Percentiles rank a stretch among this genome's conserved stretches.
Evolutionary conservation across 2,113 vertebrate species (phyloP).

Genomic region (Cebus imitator): DNA sequence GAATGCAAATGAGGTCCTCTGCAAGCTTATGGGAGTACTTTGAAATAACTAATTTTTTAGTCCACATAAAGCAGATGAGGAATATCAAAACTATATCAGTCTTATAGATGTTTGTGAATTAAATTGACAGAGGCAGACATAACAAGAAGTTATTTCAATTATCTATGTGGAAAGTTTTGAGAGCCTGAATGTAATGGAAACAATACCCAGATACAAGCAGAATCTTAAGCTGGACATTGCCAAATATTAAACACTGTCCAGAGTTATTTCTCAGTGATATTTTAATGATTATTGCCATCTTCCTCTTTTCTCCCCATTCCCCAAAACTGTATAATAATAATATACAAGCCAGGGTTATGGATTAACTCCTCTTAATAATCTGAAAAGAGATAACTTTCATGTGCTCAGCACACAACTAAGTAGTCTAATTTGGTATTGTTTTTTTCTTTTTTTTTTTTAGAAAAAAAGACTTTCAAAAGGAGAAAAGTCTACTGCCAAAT

Average conservation of each 20-base stretch:
- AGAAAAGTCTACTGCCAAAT: conserved; percentile 96
- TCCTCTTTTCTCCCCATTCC: neutral
- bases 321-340: neutral
- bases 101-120: neutral
- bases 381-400: neutral
- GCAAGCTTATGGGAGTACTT: neutral
- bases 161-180: neutral
- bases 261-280: neutral
- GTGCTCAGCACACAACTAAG: neutral
- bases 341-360: neutral
- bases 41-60: neutral
- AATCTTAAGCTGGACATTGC: neutral
- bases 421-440: neutral
- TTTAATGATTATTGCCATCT: neutral
- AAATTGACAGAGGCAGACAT: neutral
- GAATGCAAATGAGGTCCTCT: neutral
- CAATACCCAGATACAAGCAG: neutral
- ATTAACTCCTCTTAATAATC: neutral
- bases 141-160: neutral
- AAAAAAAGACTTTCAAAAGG: conserved; percentile 90
- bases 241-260: neutral
- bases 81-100: neutral
- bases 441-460: conserved; percentile 80
- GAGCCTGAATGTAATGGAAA: neutral
- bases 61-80: neutral